phyloP scores from a whole-genome alignment of 2,797 vertebrate genomes.

The Myotis planiceps region DNA sequence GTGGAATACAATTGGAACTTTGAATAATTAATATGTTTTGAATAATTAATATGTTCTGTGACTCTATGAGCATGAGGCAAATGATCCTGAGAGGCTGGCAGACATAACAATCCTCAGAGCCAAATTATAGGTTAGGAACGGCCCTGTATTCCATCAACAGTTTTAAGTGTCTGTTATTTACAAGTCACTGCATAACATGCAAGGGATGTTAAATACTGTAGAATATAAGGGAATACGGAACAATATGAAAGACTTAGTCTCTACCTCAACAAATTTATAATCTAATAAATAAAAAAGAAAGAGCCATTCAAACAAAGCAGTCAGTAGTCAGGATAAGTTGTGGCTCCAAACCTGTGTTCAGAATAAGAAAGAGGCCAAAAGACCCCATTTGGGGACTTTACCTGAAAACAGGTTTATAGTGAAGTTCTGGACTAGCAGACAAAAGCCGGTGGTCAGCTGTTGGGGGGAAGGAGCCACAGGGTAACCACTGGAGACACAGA shows the following conservation, averaged over 20 bases:
- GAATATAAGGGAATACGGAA: not conserved
- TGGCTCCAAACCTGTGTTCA: not conserved
- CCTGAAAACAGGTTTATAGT: not conserved
- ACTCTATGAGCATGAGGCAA: not conserved
- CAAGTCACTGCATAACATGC: not conserved
- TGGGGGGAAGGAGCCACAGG: not conserved
- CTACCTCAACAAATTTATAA: not conserved
- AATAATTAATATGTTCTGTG: not conserved
- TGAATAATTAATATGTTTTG: not conserved
- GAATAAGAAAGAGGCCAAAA: not conserved
- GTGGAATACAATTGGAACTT: not conserved
- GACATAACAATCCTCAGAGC: not conserved
- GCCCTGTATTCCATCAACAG: not conserved
- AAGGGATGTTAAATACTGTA: not conserved
- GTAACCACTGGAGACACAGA: not conserved
- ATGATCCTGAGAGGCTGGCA: not conserved
- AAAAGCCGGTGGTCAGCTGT: not conserved
- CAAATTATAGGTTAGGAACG: not conserved
- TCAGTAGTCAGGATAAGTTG: not conserved
- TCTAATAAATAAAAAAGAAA: not conserved
- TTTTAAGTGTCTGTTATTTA: not conserved
- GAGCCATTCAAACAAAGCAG: not conserved
- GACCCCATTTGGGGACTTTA: not conserved
- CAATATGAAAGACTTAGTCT: not conserved
- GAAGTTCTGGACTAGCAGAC: not conserved